Base-by-base conservation (phyloP, 2,797 vertebrate species). In the Pipistrellus pipistrellus region DNA sequence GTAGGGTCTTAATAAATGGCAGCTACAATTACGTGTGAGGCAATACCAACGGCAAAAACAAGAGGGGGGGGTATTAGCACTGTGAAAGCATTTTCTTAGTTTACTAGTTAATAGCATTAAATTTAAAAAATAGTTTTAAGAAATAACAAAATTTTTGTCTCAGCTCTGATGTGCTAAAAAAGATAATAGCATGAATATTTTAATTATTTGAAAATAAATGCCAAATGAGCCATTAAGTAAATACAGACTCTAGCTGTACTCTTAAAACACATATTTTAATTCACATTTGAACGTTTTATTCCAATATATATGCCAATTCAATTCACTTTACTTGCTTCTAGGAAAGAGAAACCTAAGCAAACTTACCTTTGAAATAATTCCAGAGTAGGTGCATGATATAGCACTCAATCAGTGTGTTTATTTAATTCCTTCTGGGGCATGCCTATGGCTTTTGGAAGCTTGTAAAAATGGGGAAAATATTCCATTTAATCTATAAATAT, bases 381-480 rank as follows among this genome's bases (percentile, higher is more conserved):
- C 62, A 85, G 46, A 88, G n/a, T 35, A 78, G 14, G 48, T 83
- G 17, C 20, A 48, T 95, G 51, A 21, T 85, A 80, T 6, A 83
- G 20, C 21, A 62, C 2, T 95, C 41, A 87, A 30, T 80, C 13
- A 64, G 3, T 48, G 23, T 81, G 53, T 85, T 91, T 68, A 85
- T 71, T 93, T 57, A 93, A 48, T 89, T 80, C 38, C 48, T 94
- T 92, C 44, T 83, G 27, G 53, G 62, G 44, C 32, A 90, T 66
- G 38, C 25, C 64, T 51, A 21, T 71, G 75, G 32, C 51, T 82
- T 48, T 53, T 35, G 21, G 38, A 2, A 83, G 4, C 46, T 23
- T 85, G 53, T n/a, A 90, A 88, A 96, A 96, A 80, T 94, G 46
- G 41, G 62, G 88, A 92, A 93, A 95, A 92, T 88, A 88, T 88